Evolutionary conservation across 2,888 invertebrate genomes (phyloP).

Genomic region (Aporophyla lueneburgensis): DNA sequence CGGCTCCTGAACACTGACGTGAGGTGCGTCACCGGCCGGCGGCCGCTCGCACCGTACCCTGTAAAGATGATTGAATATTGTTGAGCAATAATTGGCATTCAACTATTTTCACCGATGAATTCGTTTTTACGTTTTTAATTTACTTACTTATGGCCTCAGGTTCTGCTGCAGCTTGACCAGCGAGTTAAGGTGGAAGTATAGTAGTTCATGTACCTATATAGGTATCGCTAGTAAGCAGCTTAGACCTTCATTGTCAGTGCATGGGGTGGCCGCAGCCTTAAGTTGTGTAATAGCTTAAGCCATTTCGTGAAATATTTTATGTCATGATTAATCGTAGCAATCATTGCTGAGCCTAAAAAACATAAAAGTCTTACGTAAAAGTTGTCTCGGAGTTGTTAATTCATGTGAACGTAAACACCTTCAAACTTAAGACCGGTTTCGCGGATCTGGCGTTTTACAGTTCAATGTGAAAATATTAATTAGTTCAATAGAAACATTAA

Average conservation of each 20-base stretch:
- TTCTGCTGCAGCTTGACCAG: neutral
- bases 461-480: slow-evolving; percentile 42
- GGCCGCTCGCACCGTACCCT: neutral
- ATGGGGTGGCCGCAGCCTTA: neutral
- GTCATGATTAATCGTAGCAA: slow-evolving; percentile 1
- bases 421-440: slow-evolving; percentile 15
- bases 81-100: too few relatives aligned
- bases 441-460: slow-evolving; percentile 9
- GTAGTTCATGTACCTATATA: neutral
- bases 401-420: slow-evolving; percentile 46
- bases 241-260: neutral
- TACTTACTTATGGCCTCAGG: neutral
- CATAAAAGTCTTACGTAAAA: slow-evolving; percentile 3
- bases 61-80: neutral
- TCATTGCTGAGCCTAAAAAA: neutral
- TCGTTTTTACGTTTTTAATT: neutral
- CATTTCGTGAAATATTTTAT: neutral
- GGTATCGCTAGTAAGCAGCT: neutral
- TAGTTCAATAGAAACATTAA: slow-evolving; percentile 3
- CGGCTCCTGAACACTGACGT: neutral
- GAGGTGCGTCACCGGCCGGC: neutral
- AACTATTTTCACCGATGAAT: neutral
- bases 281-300: neutral
- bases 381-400: slow-evolving; percentile 15
- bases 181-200: neutral